Base-by-base conservation (phyloP, 2,888 invertebrate species). In the Cheilosia vernalis region DNA sequence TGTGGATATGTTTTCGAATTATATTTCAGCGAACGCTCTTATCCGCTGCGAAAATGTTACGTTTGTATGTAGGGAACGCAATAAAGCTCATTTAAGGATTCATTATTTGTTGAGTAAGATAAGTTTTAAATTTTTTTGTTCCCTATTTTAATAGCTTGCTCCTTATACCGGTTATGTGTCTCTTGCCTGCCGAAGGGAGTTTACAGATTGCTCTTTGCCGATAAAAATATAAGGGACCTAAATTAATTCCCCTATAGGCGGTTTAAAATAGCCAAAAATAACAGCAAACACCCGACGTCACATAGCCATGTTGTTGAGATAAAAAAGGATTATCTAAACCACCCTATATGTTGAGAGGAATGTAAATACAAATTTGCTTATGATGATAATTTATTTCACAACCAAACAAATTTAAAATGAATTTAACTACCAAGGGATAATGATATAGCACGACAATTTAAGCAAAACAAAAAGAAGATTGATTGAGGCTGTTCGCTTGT, bases 251-350 rank as follows among this genome's bases (percentile, higher is more conserved):
- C 44, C 21, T 67, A 21, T 44, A 55, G 21, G 55, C 19, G n/a
- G 19, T 30, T 44, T n/a, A 19, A 55, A 30, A 44, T 10, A 67
- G 55, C 30, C 67, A 7, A 27, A 40, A 27, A 53, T n/a, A 42
- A 40, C 17, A 27, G 53, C 42, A 49, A 51, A 49, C 42, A 70
- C 33, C 76, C 24, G 56, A 33, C 49, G 40, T 56, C 47, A 42
- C 61, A 82, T 77, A 67, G 55, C 78, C 9, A 73, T 78, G 82
- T 63, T 78, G 61, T 44, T n/a, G 55, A 49, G 61, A 78, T 67
- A 78, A 72, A 73, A 55, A 83, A 83, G n/a, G 2, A 42, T 42
- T n/a, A 42, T n/a, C 15, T 42, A 6, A 42, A n/a, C 42, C 4
- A 13, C 37, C 37, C 37, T 37, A 37, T 37, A 10, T 13, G 13